A percentile compares a stretch with the other conserved stretches of the same genome.
Conservation (phyloP, 2,797 vertebrate genomes). For the Lutjanus argentimaculatus region DNA sequence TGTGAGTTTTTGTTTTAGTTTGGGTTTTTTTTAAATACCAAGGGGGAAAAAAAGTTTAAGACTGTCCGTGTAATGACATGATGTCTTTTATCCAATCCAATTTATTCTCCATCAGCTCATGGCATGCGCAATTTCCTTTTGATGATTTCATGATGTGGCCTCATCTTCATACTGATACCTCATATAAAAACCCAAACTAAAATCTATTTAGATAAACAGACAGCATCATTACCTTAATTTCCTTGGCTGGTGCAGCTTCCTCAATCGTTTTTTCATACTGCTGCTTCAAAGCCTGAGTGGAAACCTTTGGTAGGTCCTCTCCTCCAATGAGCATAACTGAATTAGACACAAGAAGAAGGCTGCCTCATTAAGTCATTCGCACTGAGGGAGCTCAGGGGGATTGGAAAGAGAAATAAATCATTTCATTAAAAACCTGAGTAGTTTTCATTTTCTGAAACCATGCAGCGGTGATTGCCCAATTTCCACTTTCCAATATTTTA, state of each 20-base stretch:
- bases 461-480: slow-evolving; percentile 79
- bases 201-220: slow-evolving; percentile 68
- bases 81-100: slow-evolving; percentile 52
- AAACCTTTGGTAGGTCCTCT: slow-evolving; percentile 92
- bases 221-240: slow-evolving; percentile 92
- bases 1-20: slow-evolving; percentile 22
- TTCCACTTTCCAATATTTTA: slow-evolving; percentile 80
- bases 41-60: slow-evolving; percentile 27
- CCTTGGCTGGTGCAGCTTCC: slow-evolving; percentile 88
- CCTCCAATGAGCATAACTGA: slow-evolving; percentile 88
- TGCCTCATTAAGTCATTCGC: slow-evolving; percentile 80
- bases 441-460: slow-evolving; percentile 82
- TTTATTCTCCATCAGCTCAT: slow-evolving; percentile 56
- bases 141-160: slow-evolving; percentile 57
- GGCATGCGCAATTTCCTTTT: slow-evolving; percentile 48
- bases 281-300: slow-evolving; percentile 94
- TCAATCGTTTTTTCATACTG: slow-evolving; percentile 93
- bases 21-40: slow-evolving; percentile 28
- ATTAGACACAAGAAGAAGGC: slow-evolving; percentile 81
- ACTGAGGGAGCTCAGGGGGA: slow-evolving; percentile 68
- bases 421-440: slow-evolving; percentile 81
- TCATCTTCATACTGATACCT: slow-evolving; percentile 38
- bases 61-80: slow-evolving; percentile 35
- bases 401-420: slow-evolving; percentile 78
- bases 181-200: slow-evolving; percentile 39